A percentile compares a stretch with the other conserved stretches of the same genome.
Conservation (phyloP, 64 coral and sea anemone genomes). For the Stichodactyla helianthus region DNA sequence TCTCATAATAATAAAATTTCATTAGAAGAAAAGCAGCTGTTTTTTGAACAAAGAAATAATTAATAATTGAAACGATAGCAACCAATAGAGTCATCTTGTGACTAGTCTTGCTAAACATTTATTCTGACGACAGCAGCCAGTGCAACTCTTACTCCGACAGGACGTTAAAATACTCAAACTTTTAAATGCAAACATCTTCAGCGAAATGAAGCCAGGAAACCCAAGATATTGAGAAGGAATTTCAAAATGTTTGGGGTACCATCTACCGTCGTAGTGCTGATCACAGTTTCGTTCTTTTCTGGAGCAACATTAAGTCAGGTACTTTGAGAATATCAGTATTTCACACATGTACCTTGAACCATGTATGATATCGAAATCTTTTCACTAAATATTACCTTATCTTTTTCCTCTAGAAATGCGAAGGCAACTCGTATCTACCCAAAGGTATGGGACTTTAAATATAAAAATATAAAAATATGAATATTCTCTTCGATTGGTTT, state of each 20-base stretch:
- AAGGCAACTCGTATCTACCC: neutral
- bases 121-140: neutral
- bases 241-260: neutral
- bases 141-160: neutral
- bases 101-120: neutral
- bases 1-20: neutral
- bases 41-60: neutral
- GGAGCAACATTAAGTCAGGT: neutral
- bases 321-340: neutral
- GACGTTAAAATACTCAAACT: neutral
- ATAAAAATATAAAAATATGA: neutral
- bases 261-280: neutral
- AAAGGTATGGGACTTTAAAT: neutral
- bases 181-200: neutral
- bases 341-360: neutral
- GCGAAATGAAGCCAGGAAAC: neutral
- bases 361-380: neutral
- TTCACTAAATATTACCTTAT: neutral
- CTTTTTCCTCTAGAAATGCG: neutral
- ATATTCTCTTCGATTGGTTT: neutral
- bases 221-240: neutral
- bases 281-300: neutral
- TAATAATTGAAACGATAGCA: neutral
- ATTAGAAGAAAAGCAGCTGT: neutral
- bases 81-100: neutral